Evolutionary conservation across 2,113 vertebrate genomes (phyloP), one percentile per base, ranked within the genome.

Genomic region (Pomatostomus ruficeps): DNA sequence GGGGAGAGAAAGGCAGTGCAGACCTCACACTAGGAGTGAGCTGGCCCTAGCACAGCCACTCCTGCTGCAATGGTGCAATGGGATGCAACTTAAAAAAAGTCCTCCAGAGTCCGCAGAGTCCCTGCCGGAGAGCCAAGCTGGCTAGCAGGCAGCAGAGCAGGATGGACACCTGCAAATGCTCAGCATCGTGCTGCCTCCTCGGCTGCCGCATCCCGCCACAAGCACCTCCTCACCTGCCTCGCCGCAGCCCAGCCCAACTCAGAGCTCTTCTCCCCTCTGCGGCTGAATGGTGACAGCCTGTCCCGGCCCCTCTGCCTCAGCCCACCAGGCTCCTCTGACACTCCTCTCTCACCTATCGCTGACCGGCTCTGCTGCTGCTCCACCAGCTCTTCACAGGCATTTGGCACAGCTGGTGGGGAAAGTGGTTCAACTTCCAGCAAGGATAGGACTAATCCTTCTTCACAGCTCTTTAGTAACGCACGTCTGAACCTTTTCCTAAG

Each of bases 1-100:
- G 94, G 97, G 80, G 94, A 98, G 96, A 95, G 88, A 55, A 96
- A 91, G 84, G 96, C 91, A 90, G 93, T 49, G 25, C 93, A 96
- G 95, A 96, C 96, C 95, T 95, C 93, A 91, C 88, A 97, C 65
- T 93, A 83, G 91, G 92, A 97, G 90, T 4, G 61, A 95, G 91
- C 93, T 46, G 96, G 96, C 92, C 96, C 85, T 18, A 84, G 93
- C 83, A 66, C 82, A 94, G 89, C 70, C 35, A 1, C 74, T 84
- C n/a, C 70, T 61, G 80, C 93, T 84, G 92, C 94, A 92, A 68
- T 93, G 91, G 87, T 93, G 95, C 92, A 89, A 28, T 62, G 94
- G 85, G 77, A 93, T 82, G 91, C 88, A 65, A 46, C 77, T 83
- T 88, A 10, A 15, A 10, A 15, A 61, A 70, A 84, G 78, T 59